phyloP scores from a whole-genome alignment of 2,113 vertebrate genomes.

The Limanda limanda region DNA sequence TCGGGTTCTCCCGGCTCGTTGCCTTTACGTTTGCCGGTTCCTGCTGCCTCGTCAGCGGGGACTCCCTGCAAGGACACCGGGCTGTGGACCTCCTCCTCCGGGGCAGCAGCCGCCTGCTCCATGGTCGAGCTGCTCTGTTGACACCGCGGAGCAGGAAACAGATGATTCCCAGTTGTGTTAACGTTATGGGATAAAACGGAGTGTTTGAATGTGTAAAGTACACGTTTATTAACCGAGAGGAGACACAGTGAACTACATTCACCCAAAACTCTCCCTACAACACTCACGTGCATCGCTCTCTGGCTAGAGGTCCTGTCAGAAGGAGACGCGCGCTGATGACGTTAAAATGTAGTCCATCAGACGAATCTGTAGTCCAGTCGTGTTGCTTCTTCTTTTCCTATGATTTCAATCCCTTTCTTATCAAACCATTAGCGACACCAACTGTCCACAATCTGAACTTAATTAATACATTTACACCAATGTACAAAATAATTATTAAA shows the following conservation, averaged over 20 bases:
- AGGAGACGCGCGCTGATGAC: slow-evolving; percentile 56
- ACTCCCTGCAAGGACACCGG: background rate
- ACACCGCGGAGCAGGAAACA: background rate
- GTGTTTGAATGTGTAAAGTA: background rate
- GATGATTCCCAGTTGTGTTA: fast-evolving
- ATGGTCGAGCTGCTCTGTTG: slow-evolving; percentile 43
- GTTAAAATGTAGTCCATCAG: slow-evolving; percentile 23
- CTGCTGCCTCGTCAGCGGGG: background rate
- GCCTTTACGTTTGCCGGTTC: slow-evolving; percentile 78
- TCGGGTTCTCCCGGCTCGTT: slow-evolving; percentile 37
- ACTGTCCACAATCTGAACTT: background rate
- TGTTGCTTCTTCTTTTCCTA: background rate
- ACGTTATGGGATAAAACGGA: background rate
- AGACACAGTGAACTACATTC: background rate
- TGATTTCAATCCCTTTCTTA: background rate
- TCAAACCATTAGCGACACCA: background rate
- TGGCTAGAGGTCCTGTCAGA: background rate
- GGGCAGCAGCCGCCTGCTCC: slow-evolving; percentile 42
- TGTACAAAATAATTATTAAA: too few species aligned
- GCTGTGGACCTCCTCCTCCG: slow-evolving; percentile 5
- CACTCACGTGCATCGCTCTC: slow-evolving; percentile 54
- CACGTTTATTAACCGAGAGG: background rate
- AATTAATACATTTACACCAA: background rate
- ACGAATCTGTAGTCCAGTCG: slow-evolving; percentile 7
- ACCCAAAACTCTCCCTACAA: background rate